Base-by-base conservation (phyloP, 1,140 invertebrate species). In the Trachelipus rathkii region DNA sequence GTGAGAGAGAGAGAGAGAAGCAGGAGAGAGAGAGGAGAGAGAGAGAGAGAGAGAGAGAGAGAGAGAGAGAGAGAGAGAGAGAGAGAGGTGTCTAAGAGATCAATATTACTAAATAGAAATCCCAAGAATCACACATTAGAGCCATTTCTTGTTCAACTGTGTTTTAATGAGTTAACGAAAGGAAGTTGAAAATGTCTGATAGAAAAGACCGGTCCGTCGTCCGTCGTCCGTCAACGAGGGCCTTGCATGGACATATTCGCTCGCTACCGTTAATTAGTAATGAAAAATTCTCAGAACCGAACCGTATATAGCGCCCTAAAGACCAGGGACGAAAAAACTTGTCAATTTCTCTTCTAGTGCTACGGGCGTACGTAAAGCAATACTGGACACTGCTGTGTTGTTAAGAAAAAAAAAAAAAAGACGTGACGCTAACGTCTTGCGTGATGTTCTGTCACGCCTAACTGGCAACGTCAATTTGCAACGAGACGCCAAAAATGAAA, bases 181-280 rank as follows among this genome's bases (percentile, higher is more conserved):
- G 33, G 33, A 33, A 33, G 33, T 33, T 33, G 33, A 33, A 33
- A 33, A 33, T 33, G 33, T 6, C 33, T 33, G 33, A 33, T 33
- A 33, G 33, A 33, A 33, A 33, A 33, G 33, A 33, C 1, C 33
- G 33, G 6, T 6, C 33, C 33, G 33, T 1, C 33, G 33, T 60
- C 19, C 50, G 19, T 50, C 46, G 50, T 8, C 19, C 50, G 50
- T 15, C 50, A 60, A 60, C 8, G 50, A 60, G 50, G 8, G 11
- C 50, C 11, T 60, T 60, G 50, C 50, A 60, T 60, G 50, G 50
- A 19, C 50, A 19, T 19, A 60, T 19, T 60, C 50, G 50, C 19
- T 60, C 50, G 19, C 50, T 15, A 15, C 19, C 50, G 50, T 60
- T 60, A 60, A 60, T 60, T 60, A 60, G 50, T 60, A 60, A 60